Percentiles rank a stretch among this genome's conserved stretches.
Conservation (phyloP, 2,888 invertebrate species). For the Stenoptilia bipunctidactyla region DNA sequence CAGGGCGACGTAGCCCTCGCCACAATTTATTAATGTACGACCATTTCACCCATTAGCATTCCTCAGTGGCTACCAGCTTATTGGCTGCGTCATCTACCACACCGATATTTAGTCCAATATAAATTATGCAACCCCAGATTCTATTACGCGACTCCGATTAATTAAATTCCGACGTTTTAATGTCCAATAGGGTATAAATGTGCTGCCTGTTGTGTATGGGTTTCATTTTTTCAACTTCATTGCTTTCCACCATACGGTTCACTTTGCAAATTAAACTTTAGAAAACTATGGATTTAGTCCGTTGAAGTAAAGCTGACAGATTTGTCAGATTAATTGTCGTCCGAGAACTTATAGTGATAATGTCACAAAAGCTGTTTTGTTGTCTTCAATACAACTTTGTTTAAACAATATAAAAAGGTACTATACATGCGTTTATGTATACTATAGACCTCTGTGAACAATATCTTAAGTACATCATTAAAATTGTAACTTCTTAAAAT, state of each 20-base stretch:
- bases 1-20: conserved; percentile 4
- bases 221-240: no score
- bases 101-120: conserved; percentile 37
- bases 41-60: conserved; percentile 44
- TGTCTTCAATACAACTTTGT: no score
- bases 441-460: no score
- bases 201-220: neutral
- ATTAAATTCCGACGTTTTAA: conserved; percentile 31
- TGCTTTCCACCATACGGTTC: no score
- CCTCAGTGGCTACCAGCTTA: conserved; percentile 31
- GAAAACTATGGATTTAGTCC: neutral
- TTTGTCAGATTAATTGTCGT: no score
- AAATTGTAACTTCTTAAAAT: no score
- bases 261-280: neutral
- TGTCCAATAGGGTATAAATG: conserved; percentile 9
- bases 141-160: conserved; percentile 18
- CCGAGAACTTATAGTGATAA: no score
- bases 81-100: conserved; percentile 40
- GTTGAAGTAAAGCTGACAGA: no score
- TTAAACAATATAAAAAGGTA: no score
- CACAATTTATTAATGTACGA: conserved; percentile 36
- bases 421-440: no score
- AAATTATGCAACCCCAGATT: conserved; percentile 32
- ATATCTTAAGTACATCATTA: no score
- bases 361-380: no score